Conservation (phyloP, 2,888 invertebrate genomes). For the Drepanosiphum platanoidis region DNA sequence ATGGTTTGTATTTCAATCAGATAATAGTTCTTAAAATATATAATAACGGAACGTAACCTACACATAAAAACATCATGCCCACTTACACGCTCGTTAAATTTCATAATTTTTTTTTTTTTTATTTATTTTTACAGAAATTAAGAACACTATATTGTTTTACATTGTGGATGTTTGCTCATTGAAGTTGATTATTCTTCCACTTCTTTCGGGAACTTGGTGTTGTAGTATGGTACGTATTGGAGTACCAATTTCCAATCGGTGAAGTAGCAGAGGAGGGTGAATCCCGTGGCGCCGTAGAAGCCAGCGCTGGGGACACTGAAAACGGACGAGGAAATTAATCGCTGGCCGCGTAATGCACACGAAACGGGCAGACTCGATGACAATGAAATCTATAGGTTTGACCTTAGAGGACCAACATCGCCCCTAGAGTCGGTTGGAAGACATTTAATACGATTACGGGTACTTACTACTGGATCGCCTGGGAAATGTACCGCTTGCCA, state of each 20-base stretch:
- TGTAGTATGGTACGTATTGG: conserved; percentile 80
- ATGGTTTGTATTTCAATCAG: neutral
- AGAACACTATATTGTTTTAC: conserved; percentile 30
- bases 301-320: conserved; percentile 72
- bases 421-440: too few species aligned
- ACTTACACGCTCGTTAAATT: neutral
- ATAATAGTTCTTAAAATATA: neutral
- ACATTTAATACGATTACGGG: neutral
- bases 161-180: neutral
- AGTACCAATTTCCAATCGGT: conserved; percentile 83
- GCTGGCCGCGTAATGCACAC: too few species aligned
- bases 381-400: too few species aligned
- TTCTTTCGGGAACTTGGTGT: conserved; percentile 75
- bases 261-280: conserved; percentile 74
- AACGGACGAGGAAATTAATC: neutral
- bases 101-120: neutral
- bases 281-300: conserved; percentile 76
- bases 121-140: conserved; percentile 17
- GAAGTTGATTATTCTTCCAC: conserved; percentile 65
- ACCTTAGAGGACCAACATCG: neutral
- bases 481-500: conserved; percentile 34
- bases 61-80: neutral
- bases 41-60: conserved; percentile 8
- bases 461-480: conserved; percentile 40
- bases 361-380: too few species aligned